Evolutionary conservation across 2,888 invertebrate species (phyloP).

Genomic region (Onchidella celtica): DNA sequence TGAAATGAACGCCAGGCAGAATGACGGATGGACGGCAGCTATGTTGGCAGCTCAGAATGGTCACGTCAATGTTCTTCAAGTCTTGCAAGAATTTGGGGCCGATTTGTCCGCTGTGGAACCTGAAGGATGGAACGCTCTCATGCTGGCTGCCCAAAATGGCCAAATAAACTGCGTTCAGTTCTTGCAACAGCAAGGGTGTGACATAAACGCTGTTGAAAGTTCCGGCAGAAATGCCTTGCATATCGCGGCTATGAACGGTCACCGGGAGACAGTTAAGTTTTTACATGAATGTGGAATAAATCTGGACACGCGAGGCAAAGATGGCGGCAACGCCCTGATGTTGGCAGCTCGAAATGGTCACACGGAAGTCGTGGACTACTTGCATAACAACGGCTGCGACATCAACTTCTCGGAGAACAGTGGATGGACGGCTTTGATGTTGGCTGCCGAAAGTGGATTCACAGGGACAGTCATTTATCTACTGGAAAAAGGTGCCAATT

Average conservation of each 20-base stretch:
- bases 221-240: not conserved
- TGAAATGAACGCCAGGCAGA: not conserved
- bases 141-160: not conserved
- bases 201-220: not conserved
- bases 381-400: not conserved
- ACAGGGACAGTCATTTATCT: not conserved
- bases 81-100: not conserved
- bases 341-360: not conserved
- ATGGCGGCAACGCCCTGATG: not conserved
- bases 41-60: conserved; percentile 27
- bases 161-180: not conserved
- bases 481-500: not conserved
- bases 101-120: not conserved
- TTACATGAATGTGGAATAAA: not conserved
- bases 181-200: not conserved
- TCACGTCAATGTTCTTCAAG: not conserved
- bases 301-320: not conserved
- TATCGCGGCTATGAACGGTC: conserved; percentile 9
- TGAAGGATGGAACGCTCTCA: not conserved
- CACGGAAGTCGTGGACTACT: not conserved
- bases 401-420: not conserved
- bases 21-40: conserved; percentile 6
- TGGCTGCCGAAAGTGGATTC: conserved; percentile 11
- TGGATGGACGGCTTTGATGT: conserved; percentile 22
- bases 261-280: not conserved